phyloP scores from a whole-genome alignment of 2,797 vertebrate species.

The Pteronotus mesoamericanus region DNA sequence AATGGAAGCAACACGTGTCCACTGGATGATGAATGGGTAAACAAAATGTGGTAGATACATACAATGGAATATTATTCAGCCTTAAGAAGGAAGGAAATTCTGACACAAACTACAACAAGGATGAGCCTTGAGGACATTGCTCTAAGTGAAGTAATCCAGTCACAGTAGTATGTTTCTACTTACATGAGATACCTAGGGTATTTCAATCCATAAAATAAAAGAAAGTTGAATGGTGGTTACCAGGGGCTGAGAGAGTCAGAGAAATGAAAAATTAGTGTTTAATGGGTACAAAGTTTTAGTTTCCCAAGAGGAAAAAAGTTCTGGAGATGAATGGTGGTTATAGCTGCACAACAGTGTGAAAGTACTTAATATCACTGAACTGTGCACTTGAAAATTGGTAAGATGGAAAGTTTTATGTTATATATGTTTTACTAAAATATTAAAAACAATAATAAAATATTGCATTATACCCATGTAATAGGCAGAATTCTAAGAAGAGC shows the following conservation, averaged over 20 bases:
- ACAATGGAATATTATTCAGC: not conserved
- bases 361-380: not conserved
- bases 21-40: not conserved
- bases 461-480: not conserved
- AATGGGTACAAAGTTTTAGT: not conserved
- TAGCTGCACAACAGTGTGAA: not conserved
- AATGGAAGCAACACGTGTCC: not conserved
- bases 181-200: too few species aligned
- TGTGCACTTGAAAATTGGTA: not conserved
- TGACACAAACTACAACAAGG: not conserved
- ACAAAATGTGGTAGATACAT: not conserved
- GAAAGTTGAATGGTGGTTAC: not conserved
- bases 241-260: not conserved
- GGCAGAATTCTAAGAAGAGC: not conserved
- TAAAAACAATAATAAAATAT: not conserved
- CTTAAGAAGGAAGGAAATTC: not conserved
- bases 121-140: not conserved
- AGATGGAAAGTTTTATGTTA: not conserved
- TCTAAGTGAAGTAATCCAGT: not conserved
- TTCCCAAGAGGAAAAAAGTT: not conserved
- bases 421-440: not conserved
- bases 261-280: not conserved
- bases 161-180: not conserved
- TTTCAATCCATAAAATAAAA: not conserved
- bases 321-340: not conserved